These are phyloP conservation scores for Thalassaphorura encarpata DNA, from an alignment of 1,140 invertebrate genomes.

Conservation along the genomic window DNA sequence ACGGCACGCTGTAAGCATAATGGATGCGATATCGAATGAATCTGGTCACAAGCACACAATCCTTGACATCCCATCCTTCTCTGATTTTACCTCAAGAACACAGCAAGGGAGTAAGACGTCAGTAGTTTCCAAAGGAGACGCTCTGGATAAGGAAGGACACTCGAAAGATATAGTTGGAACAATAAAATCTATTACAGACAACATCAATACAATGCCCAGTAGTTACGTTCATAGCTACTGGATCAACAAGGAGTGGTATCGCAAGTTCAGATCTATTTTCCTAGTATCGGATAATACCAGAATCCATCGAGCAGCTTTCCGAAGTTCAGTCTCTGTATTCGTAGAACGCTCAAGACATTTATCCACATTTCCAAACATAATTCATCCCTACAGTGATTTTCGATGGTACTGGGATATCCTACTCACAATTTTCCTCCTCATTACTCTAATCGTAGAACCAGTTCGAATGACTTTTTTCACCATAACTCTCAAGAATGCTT, in stretches of 20 bases:
- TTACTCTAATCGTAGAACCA: slow-evolving; percentile 15
- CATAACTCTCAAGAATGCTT: not conserved
- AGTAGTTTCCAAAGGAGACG: not conserved
- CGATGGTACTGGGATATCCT: slow-evolving; percentile 23
- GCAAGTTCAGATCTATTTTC: slow-evolving; percentile 8
- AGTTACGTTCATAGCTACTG: slow-evolving; percentile 2
- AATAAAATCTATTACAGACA: not conserved
- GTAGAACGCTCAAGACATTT: slow-evolving; percentile 21
- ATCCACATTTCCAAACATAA: slow-evolving; percentile 18
- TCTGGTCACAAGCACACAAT: too few species aligned
- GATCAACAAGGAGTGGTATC: not conserved
- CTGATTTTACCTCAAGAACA: not conserved
- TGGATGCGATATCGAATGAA: too few species aligned
- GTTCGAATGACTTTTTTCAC: slow-evolving; percentile 13
- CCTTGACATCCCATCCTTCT: not conserved
- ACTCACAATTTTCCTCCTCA: slow-evolving; percentile 8
- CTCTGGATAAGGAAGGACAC: not conserved
- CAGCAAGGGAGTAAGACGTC: not conserved
- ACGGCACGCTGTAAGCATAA: too few species aligned
- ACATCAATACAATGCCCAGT: not conserved
- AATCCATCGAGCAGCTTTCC: slow-evolving; percentile 11
- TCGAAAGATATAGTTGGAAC: not conserved
- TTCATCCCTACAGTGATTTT: slow-evolving; percentile 24
- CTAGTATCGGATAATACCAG: slow-evolving; percentile 8
- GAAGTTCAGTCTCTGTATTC: slow-evolving; percentile 10